Base-by-base conservation (phyloP, 2,113 vertebrate species). In the Agelaius tricolor region DNA sequence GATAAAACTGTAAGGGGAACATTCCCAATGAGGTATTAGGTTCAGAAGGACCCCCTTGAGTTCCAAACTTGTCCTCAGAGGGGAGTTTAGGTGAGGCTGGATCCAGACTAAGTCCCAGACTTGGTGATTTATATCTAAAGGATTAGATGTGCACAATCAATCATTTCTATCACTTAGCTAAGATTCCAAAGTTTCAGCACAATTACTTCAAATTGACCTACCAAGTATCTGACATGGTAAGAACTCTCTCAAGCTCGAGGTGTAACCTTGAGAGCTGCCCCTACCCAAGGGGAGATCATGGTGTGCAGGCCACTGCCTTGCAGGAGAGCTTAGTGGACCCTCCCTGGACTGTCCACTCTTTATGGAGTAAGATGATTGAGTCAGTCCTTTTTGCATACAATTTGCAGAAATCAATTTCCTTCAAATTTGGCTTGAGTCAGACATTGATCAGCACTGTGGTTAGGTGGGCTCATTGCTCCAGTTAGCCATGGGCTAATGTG, bases 241-340 rank as follows among this genome's bases (percentile, higher is more conserved):
- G 30, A n/a, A 35, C 4, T 54, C 33, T 39, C 39, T 54, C 71
- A 31, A 9, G n/a, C 62, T n/a, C 0, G 0, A 61, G n/a, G 17
- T 46, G 11, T 18, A 68, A 21, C 41, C 20, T 62, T 41, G 24
- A 75, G 24, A 61, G 24, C 28, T 82, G 46, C 8, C n/a, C 39
- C 24, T 26, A 0, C 20, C 30, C 24, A n/a, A 31, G 20, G 28
- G 30, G 9, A 52, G 46, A 30, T 46, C 28, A 15, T n/a, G n/a
- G 39, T 30, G 27, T 26, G 30, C 41, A n/a, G 28, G 37, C 37
- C 22, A 9, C 26, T 74, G 52, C 61, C 61, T 24, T 61, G 13
- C 33, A 31, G 62, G n/a, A 61, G 24, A 61, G 17, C n/a, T 46
- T 7, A 31, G 8, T 61, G 28, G 28, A 1, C 8, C 12, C 20